phyloP scores from a whole-genome alignment of 2,888 invertebrate species.

The Pimpla rufipes region DNA sequence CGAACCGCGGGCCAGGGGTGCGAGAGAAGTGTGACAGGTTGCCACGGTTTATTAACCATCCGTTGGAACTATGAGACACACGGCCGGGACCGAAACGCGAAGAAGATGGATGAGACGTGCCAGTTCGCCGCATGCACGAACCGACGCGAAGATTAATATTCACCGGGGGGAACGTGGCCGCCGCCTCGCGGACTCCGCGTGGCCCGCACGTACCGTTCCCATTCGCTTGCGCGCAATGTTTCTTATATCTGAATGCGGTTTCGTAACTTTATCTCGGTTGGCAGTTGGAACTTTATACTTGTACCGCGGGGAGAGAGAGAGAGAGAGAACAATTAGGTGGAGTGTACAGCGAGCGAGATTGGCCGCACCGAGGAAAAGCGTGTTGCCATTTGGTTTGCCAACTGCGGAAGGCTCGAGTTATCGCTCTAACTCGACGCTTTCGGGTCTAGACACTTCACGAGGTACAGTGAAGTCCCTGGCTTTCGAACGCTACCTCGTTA shows the following conservation, averaged over 20 bases:
- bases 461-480: no score
- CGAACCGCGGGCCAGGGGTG: constrained; percentile 6
- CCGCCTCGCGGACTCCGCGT: constrained; percentile 17
- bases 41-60: constrained; percentile 54
- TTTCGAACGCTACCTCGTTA: no score
- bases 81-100: constrained; percentile 48
- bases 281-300: not conserved
- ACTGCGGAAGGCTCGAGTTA: no score
- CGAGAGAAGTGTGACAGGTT: constrained; percentile 42
- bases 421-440: no score
- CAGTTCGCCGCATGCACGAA: constrained; percentile 51
- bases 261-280: constrained; percentile 8
- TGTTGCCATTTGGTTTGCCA: no score
- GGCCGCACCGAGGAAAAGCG: no score
- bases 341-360: not conserved
- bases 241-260: constrained; percentile 6
- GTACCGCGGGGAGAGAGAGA: no score
- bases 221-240: not conserved
- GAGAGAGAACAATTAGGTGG: not conserved
- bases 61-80: constrained; percentile 46
- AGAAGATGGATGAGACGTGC: constrained; percentile 58
- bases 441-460: no score
- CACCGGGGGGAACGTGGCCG: constrained; percentile 29
- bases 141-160: constrained; percentile 55
- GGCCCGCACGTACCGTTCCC: constrained; percentile 4